phyloP scores from a whole-genome alignment of 37 sponge, comb jelly and placozoan genomes.

The Oscarella lobularis region DNA sequence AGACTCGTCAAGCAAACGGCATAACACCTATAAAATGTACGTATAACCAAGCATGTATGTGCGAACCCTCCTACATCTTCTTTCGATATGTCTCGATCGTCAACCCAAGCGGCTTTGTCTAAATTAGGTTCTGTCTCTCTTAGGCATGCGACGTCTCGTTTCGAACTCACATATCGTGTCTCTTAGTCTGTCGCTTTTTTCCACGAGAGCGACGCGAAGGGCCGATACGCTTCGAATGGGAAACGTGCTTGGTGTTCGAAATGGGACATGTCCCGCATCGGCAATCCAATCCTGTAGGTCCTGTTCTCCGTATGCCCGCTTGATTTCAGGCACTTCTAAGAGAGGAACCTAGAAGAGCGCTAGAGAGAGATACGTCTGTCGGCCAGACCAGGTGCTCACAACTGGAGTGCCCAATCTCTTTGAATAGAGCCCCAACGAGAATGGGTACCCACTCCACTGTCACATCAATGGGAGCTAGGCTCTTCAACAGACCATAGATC shows the following conservation, averaged over 20 bases:
- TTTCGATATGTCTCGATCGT: slow-evolving; percentile 41
- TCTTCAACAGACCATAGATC: not conserved
- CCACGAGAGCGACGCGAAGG: slow-evolving; percentile 67
- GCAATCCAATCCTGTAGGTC: slow-evolving; percentile 54
- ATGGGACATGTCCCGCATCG: slow-evolving; percentile 16
- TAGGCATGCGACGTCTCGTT: no score
- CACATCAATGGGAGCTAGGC: slow-evolving; percentile 4
- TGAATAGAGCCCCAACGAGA: slow-evolving; percentile 72
- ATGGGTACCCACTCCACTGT: slow-evolving; percentile 71
- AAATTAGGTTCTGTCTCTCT: no score
- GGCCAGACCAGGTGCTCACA: no score
- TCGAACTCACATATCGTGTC: not conserved
- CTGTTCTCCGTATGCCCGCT: slow-evolving; percentile 23
- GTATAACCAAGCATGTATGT: no score
- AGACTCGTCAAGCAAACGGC: slow-evolving; percentile 25
- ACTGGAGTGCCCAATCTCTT: slow-evolving; percentile 59
- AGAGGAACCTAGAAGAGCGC: no score
- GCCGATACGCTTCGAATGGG: slow-evolving; percentile 63
- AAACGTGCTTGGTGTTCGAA: slow-evolving; percentile 47
- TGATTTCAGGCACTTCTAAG: no score
- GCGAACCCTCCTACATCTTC: no score
- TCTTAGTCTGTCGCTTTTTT: not conserved
- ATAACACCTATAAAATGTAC: slow-evolving; percentile 30
- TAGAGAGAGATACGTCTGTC: no score
- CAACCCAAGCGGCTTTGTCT: slow-evolving; percentile 67